These are phyloP conservation scores for Podocnemis expansa DNA, from an alignment of 2,113 vertebrate species.

Conservation along the genomic window DNA sequence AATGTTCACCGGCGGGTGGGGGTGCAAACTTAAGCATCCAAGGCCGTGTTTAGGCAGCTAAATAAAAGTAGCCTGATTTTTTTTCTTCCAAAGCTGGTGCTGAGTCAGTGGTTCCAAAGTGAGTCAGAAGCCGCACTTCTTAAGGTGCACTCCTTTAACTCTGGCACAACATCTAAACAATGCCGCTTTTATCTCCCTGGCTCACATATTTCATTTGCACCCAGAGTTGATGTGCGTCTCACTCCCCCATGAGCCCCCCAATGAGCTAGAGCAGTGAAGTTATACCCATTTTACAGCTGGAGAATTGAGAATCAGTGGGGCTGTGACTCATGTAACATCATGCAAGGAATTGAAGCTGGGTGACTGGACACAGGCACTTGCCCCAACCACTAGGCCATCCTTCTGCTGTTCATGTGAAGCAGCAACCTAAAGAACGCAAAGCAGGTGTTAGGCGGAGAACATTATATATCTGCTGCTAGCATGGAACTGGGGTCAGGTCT, in stretches of 20 bases:
- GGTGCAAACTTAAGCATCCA: constrained; percentile 8
- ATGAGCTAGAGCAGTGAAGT: neutral
- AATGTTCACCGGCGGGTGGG: neutral
- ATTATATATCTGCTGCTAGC: neutral
- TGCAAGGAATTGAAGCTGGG: neutral
- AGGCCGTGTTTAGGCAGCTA: neutral
- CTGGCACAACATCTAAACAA: no score
- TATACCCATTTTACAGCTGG: neutral
- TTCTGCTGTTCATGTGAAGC: neutral
- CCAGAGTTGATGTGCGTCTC: neutral
- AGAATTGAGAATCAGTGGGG: neutral
- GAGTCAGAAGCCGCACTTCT: neutral
- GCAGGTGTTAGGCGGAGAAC: neutral
- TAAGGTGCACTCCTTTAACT: neutral
- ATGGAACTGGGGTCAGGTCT: rapidly evolving
- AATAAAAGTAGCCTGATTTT: constrained; percentile 17
- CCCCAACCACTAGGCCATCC: neutral
- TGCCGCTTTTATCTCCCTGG: no score
- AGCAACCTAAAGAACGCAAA: neutral
- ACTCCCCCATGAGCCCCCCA: neutral
- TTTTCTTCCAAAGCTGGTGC: constrained; percentile 8
- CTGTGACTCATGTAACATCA: neutral
- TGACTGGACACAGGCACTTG: neutral
- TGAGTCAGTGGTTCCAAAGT: neutral
- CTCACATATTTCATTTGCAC: no score